Evolutionary conservation across 2,797 vertebrate species (phyloP), one percentile per base, ranked within the genome.

Genomic region (Mareca strepera): DNA sequence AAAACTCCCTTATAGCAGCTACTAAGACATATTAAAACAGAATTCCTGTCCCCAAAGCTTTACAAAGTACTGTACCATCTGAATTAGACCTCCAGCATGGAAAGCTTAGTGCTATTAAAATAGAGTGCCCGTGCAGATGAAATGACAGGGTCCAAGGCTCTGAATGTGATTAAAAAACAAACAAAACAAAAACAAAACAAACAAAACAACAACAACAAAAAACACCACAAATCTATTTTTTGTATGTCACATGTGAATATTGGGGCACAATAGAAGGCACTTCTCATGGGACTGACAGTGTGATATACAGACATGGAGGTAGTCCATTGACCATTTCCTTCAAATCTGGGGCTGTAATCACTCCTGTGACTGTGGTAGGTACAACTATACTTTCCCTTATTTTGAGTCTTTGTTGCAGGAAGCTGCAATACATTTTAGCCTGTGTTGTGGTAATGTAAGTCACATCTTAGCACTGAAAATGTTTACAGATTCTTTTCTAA

Each of bases 61-160:
- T 55, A 56, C 20, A 9, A 23, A 33, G 39, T 35, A 31, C 28
- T 25, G 12, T 41, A 25, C 3, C 4, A 31, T 14, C 46, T 53
- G 67, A 73, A 59, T 31, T 39, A 56, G 33, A 60, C 59, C 28
- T 39, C 66, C 59, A 73, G 33, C 28, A 17, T 3, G 13, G 22
- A 64, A 80, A 66, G 3, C 2, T 41, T 41, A 58, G 39, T 46
- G 43, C 21, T 11, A 3, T 55, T 79, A 59, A 39, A 81, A 69
- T 55, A 35, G 4, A 1, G 0, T 37, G 15, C 3, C 7, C 8
- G 5, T 33, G 15, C 17, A 37, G 58, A 52, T 52, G 59, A 17
- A 50, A 16, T n/a, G n/a, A 48, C 35, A 55, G 39, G 3, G 29
- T 52, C 67, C 0, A 0, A 55, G 7, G 15, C 16, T 86, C 41